Base-by-base conservation (phyloP, 2,888 invertebrate genomes). In the Alcis repandata region DNA sequence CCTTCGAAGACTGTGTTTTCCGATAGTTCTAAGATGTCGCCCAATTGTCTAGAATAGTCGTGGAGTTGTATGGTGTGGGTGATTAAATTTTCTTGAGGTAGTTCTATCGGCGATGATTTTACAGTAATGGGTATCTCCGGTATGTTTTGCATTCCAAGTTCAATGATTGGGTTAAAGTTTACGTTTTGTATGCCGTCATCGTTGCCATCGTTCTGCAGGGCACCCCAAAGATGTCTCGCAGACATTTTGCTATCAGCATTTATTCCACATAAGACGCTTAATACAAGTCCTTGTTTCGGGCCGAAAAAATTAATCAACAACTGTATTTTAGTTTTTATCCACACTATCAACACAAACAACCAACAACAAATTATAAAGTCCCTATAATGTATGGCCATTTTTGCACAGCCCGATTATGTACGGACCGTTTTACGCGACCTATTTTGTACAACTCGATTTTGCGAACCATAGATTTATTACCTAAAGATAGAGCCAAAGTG, bases 141-240 rank as follows among this genome's bases (percentile, higher is more conserved):
- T 59, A 93, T 93, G 62, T 92, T 92, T 78, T 92, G 93, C 91
- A 93, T 88, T 8, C 93, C 93, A 48, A 93, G 79, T 77, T 94
- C 94, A 53, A 94, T 93, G 17, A 94, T 91, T 1, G 93, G 93
- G 64, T 91, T 92, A 69, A 94, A 93, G 71, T 93, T 93, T 2
- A 93, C 93, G 54, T 84, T 91, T 69, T 92, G 91, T 20, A 90
- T 72, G 0, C 85, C 80, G 54, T 91, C 88, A 53, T 91, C 88
- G 32, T 80, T 79, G 49, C 77, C 82, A 56, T 87, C 87, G 20
- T 88, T 84, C 68, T 91, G 91, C 64, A 91, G 83, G 79, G 91
- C 91, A 33, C 93, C 93, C 93, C 93, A 93, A 13, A 87, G 82
- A 57, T 88, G 86, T 78, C 82, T 84, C 58, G 83, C 52, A 43